Percentiles rank a stretch among this genome's conserved stretches.
Conservation (phyloP, 2,888 invertebrate genomes). For the Mactromeris polynyma region DNA sequence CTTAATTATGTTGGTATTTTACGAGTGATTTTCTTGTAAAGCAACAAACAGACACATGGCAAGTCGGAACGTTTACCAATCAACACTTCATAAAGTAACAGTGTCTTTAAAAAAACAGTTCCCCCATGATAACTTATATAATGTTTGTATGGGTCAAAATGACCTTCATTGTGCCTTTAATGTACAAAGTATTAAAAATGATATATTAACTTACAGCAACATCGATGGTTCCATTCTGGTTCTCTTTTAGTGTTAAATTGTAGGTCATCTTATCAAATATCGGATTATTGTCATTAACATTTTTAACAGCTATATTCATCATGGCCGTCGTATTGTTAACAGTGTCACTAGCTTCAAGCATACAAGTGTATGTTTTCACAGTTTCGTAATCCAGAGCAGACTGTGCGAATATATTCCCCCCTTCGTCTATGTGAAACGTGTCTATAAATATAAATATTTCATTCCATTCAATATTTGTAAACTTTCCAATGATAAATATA, state of each 20-base stretch:
- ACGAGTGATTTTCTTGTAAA: too few relatives aligned
- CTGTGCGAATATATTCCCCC: neutral
- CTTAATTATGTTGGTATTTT: too few relatives aligned
- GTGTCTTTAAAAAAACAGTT: too few relatives aligned
- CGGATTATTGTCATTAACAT: constrained; percentile 58
- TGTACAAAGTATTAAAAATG: too few relatives aligned
- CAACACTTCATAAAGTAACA: too few relatives aligned
- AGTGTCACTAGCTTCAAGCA: neutral
- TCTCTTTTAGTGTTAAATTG: constrained; percentile 33
- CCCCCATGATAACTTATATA: too few relatives aligned
- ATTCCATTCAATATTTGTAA: neutral
- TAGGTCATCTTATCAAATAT: constrained; percentile 31
- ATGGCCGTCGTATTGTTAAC: neutral
- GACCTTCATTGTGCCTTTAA: too few relatives aligned
- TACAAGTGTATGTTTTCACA: neutral
- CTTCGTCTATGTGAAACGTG: neutral
- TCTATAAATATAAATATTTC: neutral
- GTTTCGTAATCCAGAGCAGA: neutral
- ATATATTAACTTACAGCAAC: neutral
- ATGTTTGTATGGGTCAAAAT: too few relatives aligned
- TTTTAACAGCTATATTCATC: constrained; percentile 36
- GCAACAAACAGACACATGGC: too few relatives aligned
- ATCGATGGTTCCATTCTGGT: neutral
- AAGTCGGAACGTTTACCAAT: too few relatives aligned
- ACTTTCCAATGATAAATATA: too few relatives aligned